These are phyloP conservation scores for Melanotaenia boesemani DNA, from an alignment of 2,797 vertebrate genomes.

Conservation along the genomic window DNA sequence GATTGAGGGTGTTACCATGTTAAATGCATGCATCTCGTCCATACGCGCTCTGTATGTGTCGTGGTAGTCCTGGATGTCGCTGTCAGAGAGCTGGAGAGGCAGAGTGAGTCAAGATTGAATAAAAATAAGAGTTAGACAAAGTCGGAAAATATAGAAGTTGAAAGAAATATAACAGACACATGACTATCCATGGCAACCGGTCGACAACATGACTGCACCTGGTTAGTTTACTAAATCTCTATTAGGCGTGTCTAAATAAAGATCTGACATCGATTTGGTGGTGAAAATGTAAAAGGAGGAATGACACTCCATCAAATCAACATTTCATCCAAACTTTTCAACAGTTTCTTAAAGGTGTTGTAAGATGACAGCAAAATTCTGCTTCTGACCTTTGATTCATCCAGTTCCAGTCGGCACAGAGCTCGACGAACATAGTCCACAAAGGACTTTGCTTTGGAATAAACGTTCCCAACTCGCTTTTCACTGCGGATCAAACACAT, in stretches of 20 bases:
- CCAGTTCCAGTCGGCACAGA: conserved; percentile 90
- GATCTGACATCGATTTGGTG: conserved; percentile 6
- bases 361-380: conserved; percentile 14
- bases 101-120: conserved; percentile 22
- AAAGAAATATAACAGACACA: conserved; percentile 17
- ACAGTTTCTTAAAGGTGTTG: conserved; percentile 16
- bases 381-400: conserved; percentile 88
- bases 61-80: conserved; percentile 88
- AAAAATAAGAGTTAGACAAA: not conserved
- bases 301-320: not conserved
- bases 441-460: conserved; percentile 92
- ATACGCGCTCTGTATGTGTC: conserved; percentile 85
- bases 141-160: conserved; percentile 19
- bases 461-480: conserved; percentile 38
- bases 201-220: conserved; percentile 1
- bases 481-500: conserved; percentile 21
- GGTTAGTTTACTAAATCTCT: conserved; percentile 1
- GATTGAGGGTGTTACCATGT: conserved; percentile 86
- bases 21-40: conserved; percentile 94
- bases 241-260: conserved; percentile 9
- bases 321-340: conserved; percentile 12
- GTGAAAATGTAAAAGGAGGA: conserved; percentile 3
- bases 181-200: conserved; percentile 8
- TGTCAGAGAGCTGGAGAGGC: conserved; percentile 86
- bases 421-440: conserved; percentile 92